Percentiles rank a stretch among this genome's conserved stretches.
Conservation (phyloP, 2,888 invertebrate genomes). For the Philereme vetulata region DNA sequence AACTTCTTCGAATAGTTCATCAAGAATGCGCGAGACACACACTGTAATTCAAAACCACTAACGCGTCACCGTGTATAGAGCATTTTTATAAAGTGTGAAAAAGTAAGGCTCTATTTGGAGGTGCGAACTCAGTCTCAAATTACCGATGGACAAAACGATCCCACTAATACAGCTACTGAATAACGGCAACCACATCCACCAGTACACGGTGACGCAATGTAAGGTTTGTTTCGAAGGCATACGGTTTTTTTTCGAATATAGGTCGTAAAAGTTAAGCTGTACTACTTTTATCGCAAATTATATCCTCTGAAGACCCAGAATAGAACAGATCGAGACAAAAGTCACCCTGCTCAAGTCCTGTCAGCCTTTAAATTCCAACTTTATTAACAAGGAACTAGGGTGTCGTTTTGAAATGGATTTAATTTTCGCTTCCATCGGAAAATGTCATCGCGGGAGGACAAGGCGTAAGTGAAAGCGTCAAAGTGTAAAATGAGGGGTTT, state of each 20-base stretch:
- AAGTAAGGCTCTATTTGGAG: constrained; percentile 73
- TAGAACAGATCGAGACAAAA: constrained; percentile 62
- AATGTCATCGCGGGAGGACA: constrained; percentile 78
- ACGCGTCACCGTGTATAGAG: constrained; percentile 53
- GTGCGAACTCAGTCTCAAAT: constrained; percentile 78
- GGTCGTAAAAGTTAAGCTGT: constrained; percentile 50
- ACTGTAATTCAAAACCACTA: constrained; percentile 57
- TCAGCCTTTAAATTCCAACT: constrained; percentile 58
- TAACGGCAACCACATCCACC: constrained; percentile 54
- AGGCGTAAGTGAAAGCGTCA: constrained; percentile 82
- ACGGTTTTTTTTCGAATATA: constrained; percentile 52
- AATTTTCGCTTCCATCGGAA: constrained; percentile 68
- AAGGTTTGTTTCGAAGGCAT: constrained; percentile 44
- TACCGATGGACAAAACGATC: constrained; percentile 53
- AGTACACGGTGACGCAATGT: constrained; percentile 40
- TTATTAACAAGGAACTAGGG: constrained; percentile 50
- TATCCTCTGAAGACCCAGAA: constrained; percentile 75
- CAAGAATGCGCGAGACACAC: constrained; percentile 40
- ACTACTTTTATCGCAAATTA: constrained; percentile 57
- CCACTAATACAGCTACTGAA: constrained; percentile 74
- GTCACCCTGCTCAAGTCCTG: constrained; percentile 57
- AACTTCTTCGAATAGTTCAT: constrained; percentile 34
- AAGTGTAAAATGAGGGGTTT: constrained; percentile 84
- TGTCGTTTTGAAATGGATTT: constrained; percentile 48
- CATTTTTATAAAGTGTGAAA: constrained; percentile 72